Evolutionary conservation across 2,888 invertebrate genomes (phyloP), one percentile per base, ranked within the genome.

Genomic region (Neria commutata): DNA sequence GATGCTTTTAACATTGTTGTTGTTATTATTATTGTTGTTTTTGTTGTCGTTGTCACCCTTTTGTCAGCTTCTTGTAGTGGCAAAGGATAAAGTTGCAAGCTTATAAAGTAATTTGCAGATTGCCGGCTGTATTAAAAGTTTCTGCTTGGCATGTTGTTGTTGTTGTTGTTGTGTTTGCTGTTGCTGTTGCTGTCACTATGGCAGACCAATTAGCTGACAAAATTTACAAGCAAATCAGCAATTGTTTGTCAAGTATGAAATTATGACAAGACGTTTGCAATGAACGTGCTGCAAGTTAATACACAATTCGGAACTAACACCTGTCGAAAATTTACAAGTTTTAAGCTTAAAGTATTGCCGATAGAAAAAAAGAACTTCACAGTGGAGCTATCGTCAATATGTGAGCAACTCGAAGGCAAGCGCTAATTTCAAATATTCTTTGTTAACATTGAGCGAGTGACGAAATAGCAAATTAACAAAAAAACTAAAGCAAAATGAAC

Each of bases 61-160:
- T 29, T 29, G 29, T 29, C 29, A 29, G 29, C 29, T 8, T 29
- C 11, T 6, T 29, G n/a, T n/a, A n/a, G n/a, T n/a, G n/a, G n/a
- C n/a, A n/a, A n/a, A 42, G 42, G 17, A 21, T 21, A 42, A 42
- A 42, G 42, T 42, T 42, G 37, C n/a, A n/a, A 17, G 42, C 72
- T 72, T 71, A 67, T 68, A 67, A 73, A 72, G 67, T 71, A 74
- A 72, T 74, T 72, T 72, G 65, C 66, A 60, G 64, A 74, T 72
- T 42, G 42, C 19, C 42, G 42, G 19, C 14, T 19, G 74, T 74
- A 74, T 72, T 68, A 74, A 74, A 72, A 72, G 56, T 72, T 68
- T 74, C 63, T 24, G 29, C 33, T 19, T 33, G 33, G 14, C 17
- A n/a, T n/a, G n/a, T n/a, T 33, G n/a, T 26, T 26, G 5, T 49